These are phyloP conservation scores for Scaptomyza graminum DNA, from an alignment of 1,140 invertebrate species.

Conservation along the genomic window DNA sequence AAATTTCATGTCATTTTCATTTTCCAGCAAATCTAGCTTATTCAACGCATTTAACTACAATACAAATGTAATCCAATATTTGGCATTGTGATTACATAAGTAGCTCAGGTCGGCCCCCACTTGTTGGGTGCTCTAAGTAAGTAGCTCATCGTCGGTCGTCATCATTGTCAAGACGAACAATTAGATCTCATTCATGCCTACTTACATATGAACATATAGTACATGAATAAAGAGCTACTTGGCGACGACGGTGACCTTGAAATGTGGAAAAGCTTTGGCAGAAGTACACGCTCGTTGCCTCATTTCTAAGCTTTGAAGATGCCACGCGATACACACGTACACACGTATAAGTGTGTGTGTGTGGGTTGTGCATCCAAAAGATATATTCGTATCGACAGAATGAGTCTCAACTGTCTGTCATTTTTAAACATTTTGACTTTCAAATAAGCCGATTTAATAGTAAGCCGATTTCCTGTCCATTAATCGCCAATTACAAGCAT, in stretches of 20 bases:
- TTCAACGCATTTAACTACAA: slow-evolving; percentile 9
- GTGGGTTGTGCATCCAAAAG: slow-evolving; percentile 22
- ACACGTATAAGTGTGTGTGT: slow-evolving; percentile 2
- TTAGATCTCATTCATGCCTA: slow-evolving; percentile 76
- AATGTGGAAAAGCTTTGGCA: slow-evolving; percentile 59
- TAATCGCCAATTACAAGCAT: slow-evolving; percentile 48
- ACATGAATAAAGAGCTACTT: slow-evolving; percentile 69
- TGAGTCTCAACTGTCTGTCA: slow-evolving; percentile 23
- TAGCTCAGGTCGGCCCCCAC: slow-evolving; percentile 15
- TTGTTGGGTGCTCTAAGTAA: slow-evolving; percentile 29
- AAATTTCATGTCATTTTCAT: slow-evolving; percentile 5
- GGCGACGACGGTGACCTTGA: slow-evolving; percentile 61
- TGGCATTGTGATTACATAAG: slow-evolving; percentile 58
- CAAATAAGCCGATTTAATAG: slow-evolving; percentile 46
- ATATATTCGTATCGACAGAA: slow-evolving; percentile 31
- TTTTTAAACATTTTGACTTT: slow-evolving; percentile 30
- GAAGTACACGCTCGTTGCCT: slow-evolving; percentile 43
- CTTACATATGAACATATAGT: too few relatives aligned
- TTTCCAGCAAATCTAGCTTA: slow-evolving; percentile 13
- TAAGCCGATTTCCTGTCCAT: slow-evolving; percentile 64
- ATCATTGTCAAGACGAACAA: slow-evolving; percentile 65
- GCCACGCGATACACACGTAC: slow-evolving; percentile 29
- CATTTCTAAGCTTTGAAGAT: slow-evolving; percentile 36
- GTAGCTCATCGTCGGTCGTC: slow-evolving; percentile 30
- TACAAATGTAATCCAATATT: slow-evolving; percentile 52